These are phyloP conservation scores for Drosophila nigrodunni DNA, from an alignment of 1,140 invertebrate species.

Conservation along the genomic window DNA sequence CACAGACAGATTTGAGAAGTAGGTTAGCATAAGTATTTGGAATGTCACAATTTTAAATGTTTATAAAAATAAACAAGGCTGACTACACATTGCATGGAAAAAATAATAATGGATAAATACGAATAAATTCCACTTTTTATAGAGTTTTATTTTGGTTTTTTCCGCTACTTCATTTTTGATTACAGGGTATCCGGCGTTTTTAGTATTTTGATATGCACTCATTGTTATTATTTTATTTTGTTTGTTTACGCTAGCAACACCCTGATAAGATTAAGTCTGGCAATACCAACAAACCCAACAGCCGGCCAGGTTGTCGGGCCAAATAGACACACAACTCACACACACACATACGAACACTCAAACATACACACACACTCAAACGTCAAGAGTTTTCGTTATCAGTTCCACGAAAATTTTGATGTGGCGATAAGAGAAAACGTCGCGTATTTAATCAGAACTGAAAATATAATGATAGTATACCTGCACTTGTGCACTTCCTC, in stretches of 20 bases:
- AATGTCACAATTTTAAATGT: too few relatives aligned
- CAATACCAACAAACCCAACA: slow-evolving; percentile 38
- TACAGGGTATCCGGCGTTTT: slow-evolving; percentile 12
- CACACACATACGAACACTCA: background rate
- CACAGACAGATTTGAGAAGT: too few relatives aligned
- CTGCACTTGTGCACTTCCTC: slow-evolving; percentile 28
- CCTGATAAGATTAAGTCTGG: slow-evolving; percentile 65
- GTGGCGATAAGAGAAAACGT: slow-evolving; percentile 24
- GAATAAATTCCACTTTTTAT: too few relatives aligned
- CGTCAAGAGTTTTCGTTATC: slow-evolving; percentile 49
- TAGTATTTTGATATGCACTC: slow-evolving; percentile 31
- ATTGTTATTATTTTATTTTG: slow-evolving; percentile 64
- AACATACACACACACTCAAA: slow-evolving; percentile 27
- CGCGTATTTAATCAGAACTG: slow-evolving; percentile 42
- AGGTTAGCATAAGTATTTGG: too few relatives aligned
- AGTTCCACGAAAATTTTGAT: slow-evolving; percentile 56
- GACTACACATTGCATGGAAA: too few relatives aligned
- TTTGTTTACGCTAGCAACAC: slow-evolving; percentile 63
- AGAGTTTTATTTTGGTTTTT: background rate
- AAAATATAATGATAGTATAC: slow-evolving; percentile 36
- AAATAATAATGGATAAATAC: too few relatives aligned
- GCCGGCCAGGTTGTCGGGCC: slow-evolving; percentile 42
- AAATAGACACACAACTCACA: background rate
- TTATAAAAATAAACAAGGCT: too few relatives aligned
- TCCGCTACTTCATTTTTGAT: background rate